Base-by-base conservation (phyloP, 1,140 invertebrate species). In the Drosophila oshimai region DNA sequence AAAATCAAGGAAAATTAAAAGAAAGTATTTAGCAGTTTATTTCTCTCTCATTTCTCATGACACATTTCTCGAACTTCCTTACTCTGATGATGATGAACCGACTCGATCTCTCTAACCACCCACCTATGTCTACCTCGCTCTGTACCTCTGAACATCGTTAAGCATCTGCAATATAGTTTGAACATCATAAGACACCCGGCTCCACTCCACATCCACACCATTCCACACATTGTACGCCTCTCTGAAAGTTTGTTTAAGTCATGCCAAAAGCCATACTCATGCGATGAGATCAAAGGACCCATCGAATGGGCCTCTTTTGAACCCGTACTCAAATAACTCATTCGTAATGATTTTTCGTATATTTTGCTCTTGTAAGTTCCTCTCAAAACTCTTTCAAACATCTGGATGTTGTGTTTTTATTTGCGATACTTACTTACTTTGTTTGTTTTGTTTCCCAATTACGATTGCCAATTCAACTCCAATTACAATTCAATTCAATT, bases 391-490 rank as follows among this genome's bases (percentile, higher is more conserved):
- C 71, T 84, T 89, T 89, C 60, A 71, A 89, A 89, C 78, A 80
- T 89, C 86, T 89, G 72, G 86, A 89, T 89, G 86, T 89, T 89
- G 86, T 89, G 86, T 89, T 89, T 73, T 89, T 50, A 87, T 77
- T 87, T 87, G 77, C 77, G 69, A 87, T 73, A 71, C 55, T 64
- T 72, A 67, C 51, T 51, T 70, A 64, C 53, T 76, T 70, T 65
- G 49, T 86, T 75, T 62, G 67, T 88, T 88, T 76, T 31, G 74
- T 74, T 86, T 81, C 68, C 69, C 34, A 81, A 55, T 67, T 71
- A 61, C 49, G 53, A 81, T 51, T 79, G 51, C 79, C 54, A 74
- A 64, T 64, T 57, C 44, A 64, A 75, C 51, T 79, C 31, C 55
- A 83, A 60, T 69, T 64, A 55, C 58, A 55, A 65, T 6, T 72